Base-by-base conservation (phyloP, 1,140 invertebrate genomes). In the Apis cerana region DNA sequence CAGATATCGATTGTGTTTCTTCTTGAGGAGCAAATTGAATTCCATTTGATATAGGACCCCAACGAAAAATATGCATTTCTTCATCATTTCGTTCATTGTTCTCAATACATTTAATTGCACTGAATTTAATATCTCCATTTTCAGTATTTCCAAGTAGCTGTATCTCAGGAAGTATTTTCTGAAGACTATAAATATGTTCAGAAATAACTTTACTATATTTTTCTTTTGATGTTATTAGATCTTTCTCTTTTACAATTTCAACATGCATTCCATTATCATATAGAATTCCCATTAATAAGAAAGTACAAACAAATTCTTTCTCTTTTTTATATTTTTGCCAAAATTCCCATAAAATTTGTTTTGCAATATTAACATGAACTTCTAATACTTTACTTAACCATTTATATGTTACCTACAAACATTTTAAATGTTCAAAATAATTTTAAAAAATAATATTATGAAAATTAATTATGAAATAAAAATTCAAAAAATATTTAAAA, bases 181-280 rank as follows among this genome's bases (percentile, higher is more conserved):
- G 94, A 17, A 94, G 70, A 74, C 94, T 94, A 65, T 94, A 94
- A 19, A 94, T 68, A 69, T 94, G 94, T 77, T 94, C 85, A 0
- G 91, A 94, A n/a, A 92, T 84, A 13, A 94, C 83, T 65, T 85
- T 89, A 10, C 67, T 70, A 71, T 92, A 94, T 76, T 94, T 93
- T 48, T 91, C 43, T 86, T 89, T 92, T 3, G 89, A 89, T 9
- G n/a, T 21, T 10, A 23, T 43, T 19, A 94, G 61, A 86, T 92
- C 87, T 43, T 84, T 76, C 15, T 89, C 91, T 81, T 84, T 91
- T 0, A 93, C 90, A 52, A 94, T 89, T 89, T 94, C 92, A 19
- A 94, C 85, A 27, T 90, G 90, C 68, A 92, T 89, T 10, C 90
- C 91, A 48, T 87, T 89, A 79, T 93, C 89, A 17, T 90, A 75